Evolutionary conservation across 2,113 vertebrate species (phyloP).

Genomic region (Sebastes schlegelii): DNA sequence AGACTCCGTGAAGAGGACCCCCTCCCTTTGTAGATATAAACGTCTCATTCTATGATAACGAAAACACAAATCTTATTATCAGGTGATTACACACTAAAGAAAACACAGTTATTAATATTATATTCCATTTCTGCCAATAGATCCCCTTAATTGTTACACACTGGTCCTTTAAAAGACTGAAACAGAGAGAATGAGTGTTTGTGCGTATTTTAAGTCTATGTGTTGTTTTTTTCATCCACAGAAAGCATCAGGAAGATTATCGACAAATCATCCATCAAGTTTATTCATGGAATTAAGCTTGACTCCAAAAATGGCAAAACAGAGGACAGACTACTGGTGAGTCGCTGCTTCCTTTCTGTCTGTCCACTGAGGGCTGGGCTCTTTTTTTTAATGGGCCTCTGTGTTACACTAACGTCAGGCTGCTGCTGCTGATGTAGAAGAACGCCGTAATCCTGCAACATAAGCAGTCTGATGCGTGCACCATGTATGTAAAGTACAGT

Average conservation of each 20-base stretch:
- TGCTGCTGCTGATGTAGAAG: constrained; percentile 15
- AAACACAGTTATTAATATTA: too few species aligned
- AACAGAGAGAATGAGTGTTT: too few species aligned
- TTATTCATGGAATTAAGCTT: constrained; percentile 80
- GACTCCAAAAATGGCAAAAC: constrained; percentile 83
- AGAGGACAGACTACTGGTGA: constrained; percentile 84
- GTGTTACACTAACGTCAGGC: constrained; percentile 1
- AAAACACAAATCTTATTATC: too few species aligned
- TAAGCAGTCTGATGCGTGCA: constrained; percentile 33
- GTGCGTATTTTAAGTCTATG: too few species aligned
- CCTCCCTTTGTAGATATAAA: too few species aligned
- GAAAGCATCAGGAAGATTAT: constrained; percentile 85
- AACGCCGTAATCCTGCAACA: constrained; percentile 22
- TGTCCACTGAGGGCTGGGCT: neutral
- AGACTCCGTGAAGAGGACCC: too few species aligned
- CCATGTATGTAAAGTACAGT: constrained; percentile 38
- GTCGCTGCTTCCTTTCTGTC: constrained; percentile 22
- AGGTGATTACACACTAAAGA: too few species aligned
- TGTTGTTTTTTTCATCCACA: constrained; percentile 62
- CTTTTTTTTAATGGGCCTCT: constrained; percentile 10
- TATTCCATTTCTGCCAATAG: too few species aligned
- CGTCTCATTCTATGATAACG: too few species aligned
- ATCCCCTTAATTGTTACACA: too few species aligned
- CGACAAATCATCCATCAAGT: constrained; percentile 82
- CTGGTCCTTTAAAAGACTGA: too few species aligned